Conservation (phyloP, 2,113 vertebrate species). For the Nibea coibor region DNA sequence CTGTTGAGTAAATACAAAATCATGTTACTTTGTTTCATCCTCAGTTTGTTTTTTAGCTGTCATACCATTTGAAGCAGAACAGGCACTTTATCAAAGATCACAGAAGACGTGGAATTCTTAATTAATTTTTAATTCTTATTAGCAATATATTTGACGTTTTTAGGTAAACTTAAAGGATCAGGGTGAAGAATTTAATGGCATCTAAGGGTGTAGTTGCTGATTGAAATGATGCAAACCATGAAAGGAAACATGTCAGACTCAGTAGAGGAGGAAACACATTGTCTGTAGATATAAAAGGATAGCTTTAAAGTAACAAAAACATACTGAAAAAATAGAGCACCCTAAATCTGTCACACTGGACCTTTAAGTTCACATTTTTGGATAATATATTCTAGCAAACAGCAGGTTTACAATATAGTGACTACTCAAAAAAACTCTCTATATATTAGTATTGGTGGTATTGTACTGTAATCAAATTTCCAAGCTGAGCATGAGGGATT, state of each 20-base stretch:
- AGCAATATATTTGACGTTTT: background rate
- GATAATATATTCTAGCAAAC: background rate
- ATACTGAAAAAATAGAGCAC: no score
- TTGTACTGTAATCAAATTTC: background rate
- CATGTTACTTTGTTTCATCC: background rate
- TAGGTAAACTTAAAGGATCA: no score
- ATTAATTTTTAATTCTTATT: background rate
- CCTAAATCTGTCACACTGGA: no score
- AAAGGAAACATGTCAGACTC: no score
- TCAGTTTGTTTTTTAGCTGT: background rate
- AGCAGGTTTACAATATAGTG: background rate
- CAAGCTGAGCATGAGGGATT: background rate
- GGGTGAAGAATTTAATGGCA: no score
- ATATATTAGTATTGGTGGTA: no score
- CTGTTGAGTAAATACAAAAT: background rate
- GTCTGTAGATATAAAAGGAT: no score
- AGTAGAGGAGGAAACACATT: no score
- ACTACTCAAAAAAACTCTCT: background rate
- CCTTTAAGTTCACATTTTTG: no score
- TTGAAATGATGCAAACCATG: no score
- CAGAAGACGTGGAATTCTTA: background rate
- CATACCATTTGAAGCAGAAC: background rate
- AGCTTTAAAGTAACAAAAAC: no score
- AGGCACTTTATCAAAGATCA: background rate
- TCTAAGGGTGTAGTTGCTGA: no score